These are phyloP conservation scores for Actinopyga echinites DNA, from an alignment of 53 echinoderm and acorn worm species.

Conservation along the genomic window DNA sequence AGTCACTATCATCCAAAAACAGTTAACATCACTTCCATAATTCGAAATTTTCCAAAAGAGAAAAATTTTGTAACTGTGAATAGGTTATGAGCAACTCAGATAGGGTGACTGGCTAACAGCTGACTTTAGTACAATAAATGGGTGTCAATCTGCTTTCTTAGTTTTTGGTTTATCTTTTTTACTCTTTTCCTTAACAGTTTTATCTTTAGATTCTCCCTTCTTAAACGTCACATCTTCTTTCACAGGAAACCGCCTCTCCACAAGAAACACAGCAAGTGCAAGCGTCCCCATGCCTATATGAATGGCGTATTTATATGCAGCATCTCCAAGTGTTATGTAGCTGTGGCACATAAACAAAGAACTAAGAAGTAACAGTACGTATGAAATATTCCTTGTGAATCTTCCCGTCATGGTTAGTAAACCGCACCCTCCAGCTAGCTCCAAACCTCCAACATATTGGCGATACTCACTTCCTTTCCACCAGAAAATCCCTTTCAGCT, in stretches of 20 bases:
- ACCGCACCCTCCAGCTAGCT: constrained; percentile 85
- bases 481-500: constrained; percentile 64
- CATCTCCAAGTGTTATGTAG: constrained; percentile 75
- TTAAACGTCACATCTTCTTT: constrained; percentile 34
- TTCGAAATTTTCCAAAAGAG: no score
- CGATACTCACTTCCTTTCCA: constrained; percentile 87
- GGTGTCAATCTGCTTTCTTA: constrained; percentile 63
- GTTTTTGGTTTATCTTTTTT: constrained; percentile 50
- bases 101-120: no score
- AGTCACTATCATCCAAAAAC: no score
- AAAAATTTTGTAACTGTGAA: no score
- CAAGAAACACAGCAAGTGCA: constrained; percentile 59
- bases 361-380: constrained; percentile 61
- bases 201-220: background rate
- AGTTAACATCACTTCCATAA: no score
- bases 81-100: no score
- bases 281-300: constrained; percentile 67
- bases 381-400: constrained; percentile 63
- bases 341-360: constrained; percentile 84
- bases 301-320: constrained; percentile 53
- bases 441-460: constrained; percentile 71
- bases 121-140: no score
- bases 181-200: constrained; percentile 36
- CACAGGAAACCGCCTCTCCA: constrained; percentile 49
- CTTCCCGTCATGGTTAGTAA: constrained; percentile 72